phyloP scores from a whole-genome alignment of 2,797 vertebrate genomes.

The Crocidura indochinensis region DNA sequence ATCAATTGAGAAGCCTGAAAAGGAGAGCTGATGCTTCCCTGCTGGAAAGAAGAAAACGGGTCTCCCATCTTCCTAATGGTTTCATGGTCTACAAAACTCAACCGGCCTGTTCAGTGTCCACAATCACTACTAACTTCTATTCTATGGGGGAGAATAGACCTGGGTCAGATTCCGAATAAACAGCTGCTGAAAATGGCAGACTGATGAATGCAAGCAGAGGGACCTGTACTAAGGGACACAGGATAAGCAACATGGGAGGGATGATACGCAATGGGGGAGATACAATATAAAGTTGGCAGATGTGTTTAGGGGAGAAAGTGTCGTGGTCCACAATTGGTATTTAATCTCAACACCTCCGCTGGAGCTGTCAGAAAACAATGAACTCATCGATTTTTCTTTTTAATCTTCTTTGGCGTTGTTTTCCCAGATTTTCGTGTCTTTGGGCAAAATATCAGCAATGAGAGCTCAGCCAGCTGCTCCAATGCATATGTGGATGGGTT shows the following conservation, averaged over 20 bases:
- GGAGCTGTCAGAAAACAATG: background rate
- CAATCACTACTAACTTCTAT: background rate
- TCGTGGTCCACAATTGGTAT: background rate
- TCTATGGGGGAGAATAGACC: background rate
- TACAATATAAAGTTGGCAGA: background rate
- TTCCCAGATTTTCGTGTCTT: background rate
- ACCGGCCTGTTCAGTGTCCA: background rate
- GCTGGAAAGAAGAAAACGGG: background rate
- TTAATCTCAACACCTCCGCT: background rate
- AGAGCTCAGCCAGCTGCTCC: background rate
- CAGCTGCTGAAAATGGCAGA: background rate
- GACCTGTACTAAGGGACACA: no score
- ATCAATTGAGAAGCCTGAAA: background rate
- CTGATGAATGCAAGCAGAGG: no score
- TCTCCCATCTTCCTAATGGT: background rate
- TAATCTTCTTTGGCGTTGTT: background rate
- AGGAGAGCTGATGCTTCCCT: background rate
- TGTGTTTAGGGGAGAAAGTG: background rate
- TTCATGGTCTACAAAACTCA: background rate
- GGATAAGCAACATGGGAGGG: no score
- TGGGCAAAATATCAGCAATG: background rate
- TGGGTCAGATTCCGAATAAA: slow-evolving; percentile 17
- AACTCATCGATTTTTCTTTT: background rate
- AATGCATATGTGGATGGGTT: background rate
- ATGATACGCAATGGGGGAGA: no score